Evolutionary conservation across 53 echinoderm and acorn worm genomes (phyloP), one percentile per base, ranked within the genome.

Genomic region (Patiria pectinifera): DNA sequence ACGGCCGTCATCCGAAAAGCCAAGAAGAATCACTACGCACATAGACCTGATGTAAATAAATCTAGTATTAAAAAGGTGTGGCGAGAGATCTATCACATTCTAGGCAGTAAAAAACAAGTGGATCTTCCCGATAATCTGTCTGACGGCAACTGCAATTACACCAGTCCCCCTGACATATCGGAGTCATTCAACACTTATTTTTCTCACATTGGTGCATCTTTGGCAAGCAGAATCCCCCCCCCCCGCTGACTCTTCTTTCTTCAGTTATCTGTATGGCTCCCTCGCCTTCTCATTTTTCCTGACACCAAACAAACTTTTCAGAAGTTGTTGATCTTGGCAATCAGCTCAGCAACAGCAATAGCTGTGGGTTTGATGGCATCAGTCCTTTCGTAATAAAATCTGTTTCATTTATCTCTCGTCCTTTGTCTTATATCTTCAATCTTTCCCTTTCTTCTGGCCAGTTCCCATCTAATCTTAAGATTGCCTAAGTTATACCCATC

Each of bases 181-280:
- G 69, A 86, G 16, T 86, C 86, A 46, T 86, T 86, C 25, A 86
- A 71, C 48, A 24, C 13, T 2, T 84, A 58, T 9, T 84, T 84
- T 62, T 60, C 84, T 62, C 61, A 84, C 62, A 84, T 62, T 49
- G 59, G 84, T 25, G 59, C 62, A n/a, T 84, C 84, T 84, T 61
- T 84, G 3, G 62, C 63, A 3, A 71, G 46, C 15, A 86, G 71
- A 70, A 86, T 86, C 14, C 86, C 86, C 11, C 21, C 86, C 23
- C 11, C 21, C 86, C 23, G 18, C 86, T 43, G 5, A 26, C 8
- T 12, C 72, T 8, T 18, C 6, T 26, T 86, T 86, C 48, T 69
- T 35, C 2, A 47, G 72, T 48, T 63, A 62, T 44, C 49, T 71
- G 18, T 53, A 72, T 47, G 48, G 72, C 19, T n/a, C 86, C 19